Percentiles rank a stretch among this genome's conserved stretches.
Conservation (phyloP, 2,113 vertebrate genomes). For the Brachirus orientalis region DNA sequence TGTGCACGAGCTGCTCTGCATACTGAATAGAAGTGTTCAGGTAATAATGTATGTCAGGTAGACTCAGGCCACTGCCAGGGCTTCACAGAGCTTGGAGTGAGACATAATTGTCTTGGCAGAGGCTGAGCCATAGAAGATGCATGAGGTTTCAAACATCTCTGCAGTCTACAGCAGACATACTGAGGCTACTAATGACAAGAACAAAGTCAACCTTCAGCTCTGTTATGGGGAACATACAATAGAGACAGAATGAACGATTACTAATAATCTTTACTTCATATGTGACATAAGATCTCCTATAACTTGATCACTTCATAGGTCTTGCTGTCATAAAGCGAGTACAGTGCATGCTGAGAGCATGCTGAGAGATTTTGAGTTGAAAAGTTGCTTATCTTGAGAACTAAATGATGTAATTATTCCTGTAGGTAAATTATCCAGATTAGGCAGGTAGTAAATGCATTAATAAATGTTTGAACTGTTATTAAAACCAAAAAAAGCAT, state of each 20-base stretch:
- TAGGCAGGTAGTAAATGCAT: conserved; percentile 34
- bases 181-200: conserved; percentile 45
- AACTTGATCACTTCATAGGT: conserved; percentile 44
- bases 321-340: conserved; percentile 19
- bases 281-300: conserved; percentile 45
- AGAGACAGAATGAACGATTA: conserved; percentile 41
- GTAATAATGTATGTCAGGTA: conserved; percentile 26
- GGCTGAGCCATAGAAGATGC: conserved; percentile 22
- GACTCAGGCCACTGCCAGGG: conserved; percentile 29
- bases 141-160: conserved; percentile 52
- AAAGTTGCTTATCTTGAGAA: conserved; percentile 29
- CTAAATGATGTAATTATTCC: conserved; percentile 30
- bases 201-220: conserved; percentile 26
- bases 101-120: conserved; percentile 43
- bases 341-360: conserved; percentile 16
- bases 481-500: conserved; percentile 21
- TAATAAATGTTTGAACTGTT: conserved; percentile 17
- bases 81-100: conserved; percentile 38
- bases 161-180: conserved; percentile 31
- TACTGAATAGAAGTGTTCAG: conserved; percentile 16
- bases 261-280: conserved; percentile 29
- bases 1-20: conserved; percentile 11
- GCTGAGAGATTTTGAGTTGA: conserved; percentile 21
- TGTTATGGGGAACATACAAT: conserved; percentile 21
- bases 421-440: conserved; percentile 25